Evolutionary conservation across 2,888 invertebrate species (phyloP).

Genomic region (Trisateles emortualis): DNA sequence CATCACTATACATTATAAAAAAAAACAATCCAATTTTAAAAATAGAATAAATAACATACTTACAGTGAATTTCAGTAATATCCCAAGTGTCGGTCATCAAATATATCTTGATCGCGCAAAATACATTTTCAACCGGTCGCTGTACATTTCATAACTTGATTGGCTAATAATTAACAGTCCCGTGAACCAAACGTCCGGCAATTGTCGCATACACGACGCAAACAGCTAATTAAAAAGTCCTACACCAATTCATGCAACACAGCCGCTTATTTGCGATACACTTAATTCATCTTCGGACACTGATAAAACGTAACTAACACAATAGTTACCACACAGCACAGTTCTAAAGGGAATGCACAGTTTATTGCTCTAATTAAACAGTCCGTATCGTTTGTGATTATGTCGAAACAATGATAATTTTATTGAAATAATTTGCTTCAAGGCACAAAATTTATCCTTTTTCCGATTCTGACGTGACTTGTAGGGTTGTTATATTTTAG

Average conservation of each 20-base stretch:
- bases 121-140: conserved; percentile 12
- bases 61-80: conserved; percentile 29
- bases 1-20: conserved; percentile 18
- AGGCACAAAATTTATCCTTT: conserved; percentile 61
- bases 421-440: conserved; percentile 56
- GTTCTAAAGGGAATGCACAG: conserved; percentile 33
- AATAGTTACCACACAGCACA: conserved; percentile 28
- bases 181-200: conserved; percentile 38
- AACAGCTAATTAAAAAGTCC: conserved; percentile 52
- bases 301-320: conserved; percentile 27
- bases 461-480: conserved; percentile 58
- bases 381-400: conserved; percentile 35
- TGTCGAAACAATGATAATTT: conserved; percentile 46
- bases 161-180: conserved; percentile 34
- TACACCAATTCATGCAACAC: conserved; percentile 48
- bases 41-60: conserved; percentile 24
- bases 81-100: conserved; percentile 41
- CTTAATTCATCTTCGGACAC: conserved; percentile 32
- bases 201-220: conserved; percentile 47
- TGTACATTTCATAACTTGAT: conserved; percentile 31
- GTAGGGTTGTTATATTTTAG: conserved; percentile 32
- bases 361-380: conserved; percentile 36
- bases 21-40: conserved; percentile 8
- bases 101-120: conserved; percentile 27
- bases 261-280: conserved; percentile 39